Conservation (phyloP, 2,797 vertebrate species). For the Momotus momota region DNA sequence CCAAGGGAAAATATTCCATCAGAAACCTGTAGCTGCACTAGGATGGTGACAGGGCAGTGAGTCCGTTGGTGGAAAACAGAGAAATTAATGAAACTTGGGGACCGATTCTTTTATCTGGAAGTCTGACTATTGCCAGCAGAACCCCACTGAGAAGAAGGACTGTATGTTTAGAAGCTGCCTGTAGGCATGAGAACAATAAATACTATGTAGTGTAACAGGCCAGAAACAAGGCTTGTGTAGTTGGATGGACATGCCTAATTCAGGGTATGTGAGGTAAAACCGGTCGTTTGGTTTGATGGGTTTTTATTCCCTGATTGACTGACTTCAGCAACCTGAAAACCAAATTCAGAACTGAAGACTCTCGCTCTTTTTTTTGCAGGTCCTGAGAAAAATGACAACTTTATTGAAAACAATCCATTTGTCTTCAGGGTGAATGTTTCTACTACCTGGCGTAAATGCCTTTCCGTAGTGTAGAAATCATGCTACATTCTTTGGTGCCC, state of each 20-base stretch:
- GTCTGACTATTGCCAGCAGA: neutral
- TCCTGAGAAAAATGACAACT: neutral
- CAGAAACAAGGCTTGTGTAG: neutral
- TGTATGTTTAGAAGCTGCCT: neutral
- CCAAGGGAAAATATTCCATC: neutral
- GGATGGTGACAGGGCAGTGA: neutral
- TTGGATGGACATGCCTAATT: neutral
- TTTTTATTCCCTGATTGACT: neutral
- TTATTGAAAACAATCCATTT: neutral
- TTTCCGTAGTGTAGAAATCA: neutral
- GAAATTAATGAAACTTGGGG: fast-evolving
- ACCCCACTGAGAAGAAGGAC: fast-evolving
- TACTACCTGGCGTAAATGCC: neutral
- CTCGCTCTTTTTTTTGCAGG: neutral
- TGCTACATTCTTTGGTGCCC: neutral
- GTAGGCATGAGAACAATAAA: neutral
- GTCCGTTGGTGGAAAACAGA: neutral
- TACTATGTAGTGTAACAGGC: neutral
- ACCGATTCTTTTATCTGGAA: neutral
- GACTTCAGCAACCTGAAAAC: neutral
- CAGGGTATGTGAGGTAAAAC: neutral
- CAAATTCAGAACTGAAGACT: neutral
- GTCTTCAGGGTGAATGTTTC: neutral
- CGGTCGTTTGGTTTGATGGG: neutral
- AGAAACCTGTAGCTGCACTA: neutral